Percentiles rank a stretch among this genome's conserved stretches.
Evolutionary conservation across 2,797 vertebrate species (phyloP).

Genomic region (Gymnothorax javanicus): DNA sequence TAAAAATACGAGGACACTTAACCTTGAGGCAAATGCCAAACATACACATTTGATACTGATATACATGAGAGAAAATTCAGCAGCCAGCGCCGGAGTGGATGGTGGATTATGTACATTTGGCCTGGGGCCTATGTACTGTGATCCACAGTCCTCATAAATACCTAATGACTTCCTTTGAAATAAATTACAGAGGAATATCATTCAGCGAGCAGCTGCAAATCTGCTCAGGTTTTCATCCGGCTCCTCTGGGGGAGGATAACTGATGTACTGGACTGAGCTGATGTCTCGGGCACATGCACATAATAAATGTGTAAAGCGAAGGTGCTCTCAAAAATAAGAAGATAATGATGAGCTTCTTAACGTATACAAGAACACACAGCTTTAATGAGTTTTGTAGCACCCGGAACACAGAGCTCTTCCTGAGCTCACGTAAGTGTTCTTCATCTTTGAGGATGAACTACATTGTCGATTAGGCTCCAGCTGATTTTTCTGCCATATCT

Average conservation of each 20-base stretch:
- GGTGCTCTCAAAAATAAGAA: too few species aligned
- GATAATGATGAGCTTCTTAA: too few species aligned
- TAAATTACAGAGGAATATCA: conserved; percentile 18
- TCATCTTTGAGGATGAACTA: too few species aligned
- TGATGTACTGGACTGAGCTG: too few species aligned
- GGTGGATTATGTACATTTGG: conserved; percentile 39
- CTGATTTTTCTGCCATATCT: too few species aligned
- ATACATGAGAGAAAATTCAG: conserved; percentile 41
- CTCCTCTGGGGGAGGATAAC: conserved; percentile 33
- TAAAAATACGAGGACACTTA: conserved; percentile 33
- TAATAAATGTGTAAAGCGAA: too few species aligned
- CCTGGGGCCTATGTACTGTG: conserved; percentile 30
- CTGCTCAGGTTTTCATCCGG: conserved; percentile 19
- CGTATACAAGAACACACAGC: too few species aligned
- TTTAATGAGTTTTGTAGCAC: too few species aligned
- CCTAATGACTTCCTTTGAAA: conserved; percentile 34
- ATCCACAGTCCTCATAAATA: conserved; percentile 33
- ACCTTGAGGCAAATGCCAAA: conserved; percentile 39
- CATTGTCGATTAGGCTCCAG: too few species aligned
- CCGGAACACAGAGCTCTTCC: too few species aligned
- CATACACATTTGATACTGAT: conserved; percentile 31
- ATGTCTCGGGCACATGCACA: too few species aligned
- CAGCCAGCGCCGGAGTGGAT: conserved; percentile 45
- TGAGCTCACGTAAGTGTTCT: too few species aligned
- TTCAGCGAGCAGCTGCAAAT: conserved; percentile 29